phyloP scores from a whole-genome alignment of 2,113 vertebrate species.

The Psilopsiagon aymara region DNA sequence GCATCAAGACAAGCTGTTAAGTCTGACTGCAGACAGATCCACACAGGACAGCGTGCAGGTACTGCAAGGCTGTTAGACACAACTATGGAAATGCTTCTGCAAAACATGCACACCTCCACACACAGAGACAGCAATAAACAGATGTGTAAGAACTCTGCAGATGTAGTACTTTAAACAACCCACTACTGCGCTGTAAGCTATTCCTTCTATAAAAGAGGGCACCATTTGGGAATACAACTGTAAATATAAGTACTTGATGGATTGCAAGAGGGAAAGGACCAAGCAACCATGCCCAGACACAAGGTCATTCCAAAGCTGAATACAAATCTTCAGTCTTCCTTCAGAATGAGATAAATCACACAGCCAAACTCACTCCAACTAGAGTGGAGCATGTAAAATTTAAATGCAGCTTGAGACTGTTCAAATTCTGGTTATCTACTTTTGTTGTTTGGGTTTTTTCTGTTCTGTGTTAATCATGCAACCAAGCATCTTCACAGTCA shows the following conservation, averaged over 20 bases:
- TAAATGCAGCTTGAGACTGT: neutral
- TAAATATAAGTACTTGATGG: neutral
- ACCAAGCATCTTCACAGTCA: neutral
- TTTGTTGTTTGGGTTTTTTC: neutral
- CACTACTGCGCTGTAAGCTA: neutral
- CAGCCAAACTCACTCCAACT: neutral
- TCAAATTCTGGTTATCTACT: neutral
- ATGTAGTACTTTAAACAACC: neutral
- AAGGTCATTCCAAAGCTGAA: neutral
- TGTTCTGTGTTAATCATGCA: neutral
- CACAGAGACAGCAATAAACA: neutral
- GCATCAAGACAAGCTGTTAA: neutral
- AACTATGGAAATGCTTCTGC: neutral
- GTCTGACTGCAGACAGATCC: neutral
- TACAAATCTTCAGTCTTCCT: neutral
- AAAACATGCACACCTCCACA: neutral
- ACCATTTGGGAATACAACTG: neutral
- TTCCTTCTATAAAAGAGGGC: neutral
- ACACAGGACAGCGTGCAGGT: accelerated
- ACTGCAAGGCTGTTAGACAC: neutral
- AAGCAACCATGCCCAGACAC: neutral
- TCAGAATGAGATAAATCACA: neutral
- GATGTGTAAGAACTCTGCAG: neutral
- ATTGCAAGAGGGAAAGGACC: neutral
- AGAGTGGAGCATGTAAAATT: neutral